Percentiles rank a stretch among this genome's conserved stretches.
phyloP scores from a whole-genome alignment of 2,888 invertebrate species.

The Standfussiana lucernea region DNA sequence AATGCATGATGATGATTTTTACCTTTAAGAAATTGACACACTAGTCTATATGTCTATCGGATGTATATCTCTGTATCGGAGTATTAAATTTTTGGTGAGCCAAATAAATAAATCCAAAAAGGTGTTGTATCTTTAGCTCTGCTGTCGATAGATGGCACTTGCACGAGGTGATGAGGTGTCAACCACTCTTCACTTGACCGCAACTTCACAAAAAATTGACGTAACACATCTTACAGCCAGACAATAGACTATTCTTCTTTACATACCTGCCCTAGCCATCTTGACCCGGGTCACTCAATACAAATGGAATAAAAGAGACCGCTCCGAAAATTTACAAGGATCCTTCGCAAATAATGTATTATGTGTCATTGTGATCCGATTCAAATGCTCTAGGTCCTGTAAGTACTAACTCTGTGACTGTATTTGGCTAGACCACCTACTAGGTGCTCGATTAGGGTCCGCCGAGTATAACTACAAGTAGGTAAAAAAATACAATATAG shows the following conservation, averaged over 20 bases:
- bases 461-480: not conserved
- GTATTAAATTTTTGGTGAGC: too few relatives aligned
- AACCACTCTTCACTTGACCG: not conserved
- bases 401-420: slow-evolving; percentile 4
- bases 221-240: not conserved
- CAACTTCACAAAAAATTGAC: not conserved
- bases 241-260: not conserved
- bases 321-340: slow-evolving; percentile 24
- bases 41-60: too few relatives aligned
- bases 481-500: not conserved
- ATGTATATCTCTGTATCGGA: too few relatives aligned
- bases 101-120: too few relatives aligned
- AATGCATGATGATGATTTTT: too few relatives aligned
- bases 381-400: not conserved
- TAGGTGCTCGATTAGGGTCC: not conserved
- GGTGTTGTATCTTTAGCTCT: not conserved
- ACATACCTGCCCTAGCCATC: not conserved
- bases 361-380: slow-evolving; percentile 12
- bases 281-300: slow-evolving; percentile 23
- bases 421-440: not conserved
- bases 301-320: slow-evolving; percentile 36
- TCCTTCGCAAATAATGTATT: slow-evolving; percentile 30
- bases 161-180: not conserved
- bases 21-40: too few relatives aligned
- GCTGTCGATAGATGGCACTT: not conserved